phyloP scores from a whole-genome alignment of 2,113 vertebrate species.

The Myrmecobius fasciatus region DNA sequence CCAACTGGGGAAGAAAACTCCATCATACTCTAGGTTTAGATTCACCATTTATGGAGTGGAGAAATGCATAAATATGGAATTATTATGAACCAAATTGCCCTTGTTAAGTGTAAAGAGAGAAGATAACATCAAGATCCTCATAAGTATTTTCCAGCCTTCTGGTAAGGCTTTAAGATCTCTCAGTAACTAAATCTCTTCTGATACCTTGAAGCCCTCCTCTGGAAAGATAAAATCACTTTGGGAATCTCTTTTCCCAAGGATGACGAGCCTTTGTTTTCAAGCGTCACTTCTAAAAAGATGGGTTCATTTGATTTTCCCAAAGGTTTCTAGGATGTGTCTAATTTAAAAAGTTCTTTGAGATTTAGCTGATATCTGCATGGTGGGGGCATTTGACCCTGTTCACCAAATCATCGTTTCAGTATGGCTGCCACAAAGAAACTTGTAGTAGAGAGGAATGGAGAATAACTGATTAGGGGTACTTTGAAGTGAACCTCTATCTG shows the following conservation, averaged over 20 bases:
- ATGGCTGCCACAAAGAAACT: neutral
- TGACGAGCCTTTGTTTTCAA: neutral
- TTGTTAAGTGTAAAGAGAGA: neutral
- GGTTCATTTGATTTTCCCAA: neutral
- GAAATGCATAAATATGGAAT: neutral
- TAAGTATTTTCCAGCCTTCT: neutral
- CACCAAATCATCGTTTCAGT: neutral
- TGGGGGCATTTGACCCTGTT: neutral
- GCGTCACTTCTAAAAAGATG: neutral
- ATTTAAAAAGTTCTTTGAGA: neutral
- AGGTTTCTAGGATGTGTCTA: neutral
- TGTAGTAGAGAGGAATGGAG: neutral
- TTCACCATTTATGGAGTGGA: accelerated
- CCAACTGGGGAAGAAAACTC: neutral
- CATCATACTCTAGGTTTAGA: neutral
- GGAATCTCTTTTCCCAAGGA: neutral
- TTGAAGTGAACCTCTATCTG: neutral
- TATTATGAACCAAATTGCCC: neutral
- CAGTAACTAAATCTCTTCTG: neutral
- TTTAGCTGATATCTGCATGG: neutral
- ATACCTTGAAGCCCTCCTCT: neutral
- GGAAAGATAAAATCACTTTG: neutral
- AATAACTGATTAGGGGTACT: neutral
- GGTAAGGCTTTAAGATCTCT: neutral
- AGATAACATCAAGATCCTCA: neutral